Base-by-base conservation (phyloP, 2,113 vertebrate genomes). In the Rhinolophus ferrumequinum region DNA sequence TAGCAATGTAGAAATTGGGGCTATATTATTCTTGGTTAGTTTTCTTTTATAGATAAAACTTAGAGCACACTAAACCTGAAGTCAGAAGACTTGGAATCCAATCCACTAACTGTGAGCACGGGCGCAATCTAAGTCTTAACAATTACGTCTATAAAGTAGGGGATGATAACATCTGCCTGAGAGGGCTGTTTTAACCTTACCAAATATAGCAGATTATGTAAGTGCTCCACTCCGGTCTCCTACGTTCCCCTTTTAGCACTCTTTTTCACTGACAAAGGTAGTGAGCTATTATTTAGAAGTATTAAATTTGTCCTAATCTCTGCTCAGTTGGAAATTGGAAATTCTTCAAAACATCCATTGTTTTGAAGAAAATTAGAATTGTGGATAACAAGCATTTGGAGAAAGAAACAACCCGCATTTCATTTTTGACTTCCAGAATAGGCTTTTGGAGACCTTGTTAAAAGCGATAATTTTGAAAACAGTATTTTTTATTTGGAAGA, bases 401-500 rank as follows among this genome's bases (percentile, higher is more conserved):
- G 70, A 70, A 83, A 64, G 8, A 76, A 90, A 67, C 9, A n/a
- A 47, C 56, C 41, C 28, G 14, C 8, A 52, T 60, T 75, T 67
- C 44, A 75, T 41, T 38, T 69, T 77, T 60, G 38, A 52, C 38
- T 70, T 76, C 8, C 35, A 70, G 83, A 64, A 66, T 62, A 77
- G 44, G 8, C 13, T 38, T 90, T 72, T 76, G 44, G n/a, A 70
- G 16, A 12, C 19, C 2, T 64, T 33, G 11, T 47, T 50, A 76
- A 77, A 66, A 81, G 56, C 14, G 28, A 6, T 66, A 72, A 80
- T 87, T 94, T 86, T 90, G 56, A 73, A 67, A 85, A 96, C 15
- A 79, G 2, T 50, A 4, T 93, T 58, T 76, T 77, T 58, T 7
- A 44, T 77, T 83, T 88, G 15, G 16, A 56, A 72, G 70, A 79